A percentile compares a stretch with the other conserved stretches of the same genome.
Conservation (phyloP, 2,113 vertebrate species). For the Rissa tridactyla region DNA sequence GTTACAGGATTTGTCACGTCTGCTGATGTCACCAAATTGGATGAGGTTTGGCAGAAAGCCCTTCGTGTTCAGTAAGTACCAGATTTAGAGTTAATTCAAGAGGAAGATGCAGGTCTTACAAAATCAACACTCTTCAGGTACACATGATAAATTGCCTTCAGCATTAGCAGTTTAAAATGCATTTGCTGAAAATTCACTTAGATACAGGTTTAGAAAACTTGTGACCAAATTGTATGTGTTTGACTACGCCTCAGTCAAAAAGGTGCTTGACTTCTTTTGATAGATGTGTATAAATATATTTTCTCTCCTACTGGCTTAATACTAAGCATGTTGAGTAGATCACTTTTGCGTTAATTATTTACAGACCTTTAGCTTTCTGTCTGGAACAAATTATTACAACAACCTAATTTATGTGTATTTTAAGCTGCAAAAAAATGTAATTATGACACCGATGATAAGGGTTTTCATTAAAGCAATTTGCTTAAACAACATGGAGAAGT, state of each 20-base stretch:
- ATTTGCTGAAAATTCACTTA: background rate
- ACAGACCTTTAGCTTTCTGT: background rate
- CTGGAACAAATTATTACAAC: background rate
- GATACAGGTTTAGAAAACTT: background rate
- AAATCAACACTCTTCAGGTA: background rate
- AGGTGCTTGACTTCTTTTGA: background rate
- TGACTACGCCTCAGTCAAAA: background rate
- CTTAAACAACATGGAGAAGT: background rate
- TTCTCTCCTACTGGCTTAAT: background rate
- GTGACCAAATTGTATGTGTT: background rate
- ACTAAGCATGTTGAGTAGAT: background rate
- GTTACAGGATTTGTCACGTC: background rate
- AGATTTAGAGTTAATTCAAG: slow-evolving; percentile 15
- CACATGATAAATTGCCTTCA: background rate
- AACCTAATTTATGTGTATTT: background rate
- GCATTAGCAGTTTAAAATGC: background rate
- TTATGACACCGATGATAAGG: background rate
- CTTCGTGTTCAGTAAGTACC: background rate
- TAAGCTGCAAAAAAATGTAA: background rate
- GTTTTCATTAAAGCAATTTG: background rate
- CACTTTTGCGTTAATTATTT: background rate
- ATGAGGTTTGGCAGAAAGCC: background rate
- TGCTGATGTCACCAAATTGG: background rate
- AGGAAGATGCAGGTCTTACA: background rate
- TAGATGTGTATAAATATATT: background rate